Evolutionary conservation across 2,888 invertebrate genomes (phyloP).

Genomic region (Ptychoptera albimana): DNA sequence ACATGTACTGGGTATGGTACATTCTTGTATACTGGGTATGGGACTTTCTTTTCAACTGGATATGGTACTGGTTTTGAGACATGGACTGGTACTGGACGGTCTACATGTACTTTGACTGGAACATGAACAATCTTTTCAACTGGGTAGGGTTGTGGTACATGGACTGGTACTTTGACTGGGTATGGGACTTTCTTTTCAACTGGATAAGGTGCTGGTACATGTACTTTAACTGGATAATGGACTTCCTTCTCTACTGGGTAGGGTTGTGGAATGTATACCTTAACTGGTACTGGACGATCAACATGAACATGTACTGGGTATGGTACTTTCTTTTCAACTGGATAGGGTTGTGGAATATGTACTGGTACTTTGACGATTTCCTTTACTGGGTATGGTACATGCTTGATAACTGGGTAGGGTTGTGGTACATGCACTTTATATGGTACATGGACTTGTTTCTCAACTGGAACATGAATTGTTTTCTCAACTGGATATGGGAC

Average conservation of each 20-base stretch:
- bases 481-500: constrained; percentile 60
- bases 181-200: constrained; percentile 37
- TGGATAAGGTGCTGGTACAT: constrained; percentile 54
- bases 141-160: constrained; percentile 56
- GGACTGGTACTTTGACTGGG: constrained; percentile 53
- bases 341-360: constrained; percentile 49
- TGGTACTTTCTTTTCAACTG: constrained; percentile 43
- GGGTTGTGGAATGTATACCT: constrained; percentile 54
- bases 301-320: constrained; percentile 44
- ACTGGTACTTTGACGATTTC: constrained; percentile 58
- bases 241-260: constrained; percentile 67
- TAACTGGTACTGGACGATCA: constrained; percentile 49
- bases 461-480: constrained; percentile 49
- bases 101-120: constrained; percentile 61
- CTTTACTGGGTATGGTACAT: constrained; percentile 52
- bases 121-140: constrained; percentile 58
- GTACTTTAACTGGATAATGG: constrained; percentile 52
- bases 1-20: constrained; percentile 54
- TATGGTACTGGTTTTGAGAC: constrained; percentile 53
- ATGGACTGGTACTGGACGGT: constrained; percentile 49
- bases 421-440: constrained; percentile 49
- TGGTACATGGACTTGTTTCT: constrained; percentile 38
- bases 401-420: constrained; percentile 53
- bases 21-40: constrained; percentile 45
- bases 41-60: constrained; percentile 61